Conservation (phyloP, 2,113 vertebrate species). For the Dicentrarchus labrax region DNA sequence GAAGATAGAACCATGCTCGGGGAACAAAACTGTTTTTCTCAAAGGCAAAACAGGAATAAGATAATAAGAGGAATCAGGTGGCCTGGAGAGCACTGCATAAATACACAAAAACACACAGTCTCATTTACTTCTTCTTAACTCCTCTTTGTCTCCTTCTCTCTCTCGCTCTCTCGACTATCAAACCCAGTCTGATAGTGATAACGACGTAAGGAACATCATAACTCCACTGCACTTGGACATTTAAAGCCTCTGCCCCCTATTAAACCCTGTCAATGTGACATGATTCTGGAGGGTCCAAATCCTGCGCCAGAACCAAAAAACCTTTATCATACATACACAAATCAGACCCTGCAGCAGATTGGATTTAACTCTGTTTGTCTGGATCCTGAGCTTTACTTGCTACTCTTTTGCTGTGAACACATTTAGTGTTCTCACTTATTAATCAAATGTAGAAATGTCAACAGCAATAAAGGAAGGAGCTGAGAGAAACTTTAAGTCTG, state of each 20-base stretch:
- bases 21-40: slow-evolving; percentile 44
- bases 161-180: slow-evolving; percentile 19
- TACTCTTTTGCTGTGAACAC: neutral
- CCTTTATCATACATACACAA: slow-evolving; percentile 39
- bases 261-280: slow-evolving; percentile 56
- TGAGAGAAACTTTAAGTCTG: slow-evolving; percentile 33
- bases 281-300: slow-evolving; percentile 38
- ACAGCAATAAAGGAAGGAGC: slow-evolving; percentile 10
- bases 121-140: slow-evolving; percentile 24
- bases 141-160: slow-evolving; percentile 29
- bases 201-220: slow-evolving; percentile 40
- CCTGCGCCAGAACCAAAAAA: neutral
- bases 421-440: slow-evolving; percentile 1
- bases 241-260: slow-evolving; percentile 51
- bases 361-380: slow-evolving; percentile 24
- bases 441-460: slow-evolving; percentile 40
- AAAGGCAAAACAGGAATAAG: slow-evolving; percentile 42
- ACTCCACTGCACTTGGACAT: slow-evolving; percentile 38
- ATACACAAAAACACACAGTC: slow-evolving; percentile 34
- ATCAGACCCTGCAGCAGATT: slow-evolving; percentile 31
- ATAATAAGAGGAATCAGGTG: slow-evolving; percentile 35
- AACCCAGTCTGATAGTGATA: slow-evolving; percentile 31
- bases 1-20: slow-evolving; percentile 36
- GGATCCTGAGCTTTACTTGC: neutral
- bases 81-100: neutral